These are phyloP conservation scores for Venustaconcha ellipsiformis DNA, from an alignment of 1,140 invertebrate genomes.

Conservation along the genomic window DNA sequence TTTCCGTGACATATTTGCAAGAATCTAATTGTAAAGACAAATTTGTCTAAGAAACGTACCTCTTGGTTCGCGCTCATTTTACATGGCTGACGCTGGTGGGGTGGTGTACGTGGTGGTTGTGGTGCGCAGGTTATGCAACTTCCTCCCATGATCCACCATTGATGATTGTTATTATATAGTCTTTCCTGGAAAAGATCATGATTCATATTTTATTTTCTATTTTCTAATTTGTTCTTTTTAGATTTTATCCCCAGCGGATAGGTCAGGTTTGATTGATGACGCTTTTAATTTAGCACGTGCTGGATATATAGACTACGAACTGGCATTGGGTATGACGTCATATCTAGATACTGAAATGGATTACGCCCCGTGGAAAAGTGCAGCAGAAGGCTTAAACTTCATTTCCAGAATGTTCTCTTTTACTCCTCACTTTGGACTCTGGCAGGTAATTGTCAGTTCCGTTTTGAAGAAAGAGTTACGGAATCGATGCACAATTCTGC, in stretches of 20 bases:
- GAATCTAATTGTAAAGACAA: too few relatives aligned
- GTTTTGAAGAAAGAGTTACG: too few relatives aligned
- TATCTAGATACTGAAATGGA: constrained; percentile 68
- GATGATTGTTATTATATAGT: neutral
- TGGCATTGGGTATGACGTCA: constrained; percentile 64
- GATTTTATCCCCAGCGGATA: constrained; percentile 12
- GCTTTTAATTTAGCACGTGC: constrained; percentile 69
- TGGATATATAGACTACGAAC: constrained; percentile 61
- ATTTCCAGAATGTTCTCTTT: constrained; percentile 75
- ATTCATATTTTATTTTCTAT: neutral
- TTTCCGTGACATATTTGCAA: too few relatives aligned
- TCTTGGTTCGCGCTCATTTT: too few relatives aligned
- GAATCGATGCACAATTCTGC: too few relatives aligned
- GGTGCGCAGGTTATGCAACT: too few relatives aligned
- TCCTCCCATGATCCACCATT: neutral
- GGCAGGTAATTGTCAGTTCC: constrained; percentile 71
- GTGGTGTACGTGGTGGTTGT: too few relatives aligned
- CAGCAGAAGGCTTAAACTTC: constrained; percentile 52
- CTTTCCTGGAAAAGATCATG: neutral
- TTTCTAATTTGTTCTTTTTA: neutral
- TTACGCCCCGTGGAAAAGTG: constrained; percentile 70
- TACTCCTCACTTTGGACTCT: constrained; percentile 73
- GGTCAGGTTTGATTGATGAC: constrained; percentile 66
- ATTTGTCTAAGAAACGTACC: too few relatives aligned
- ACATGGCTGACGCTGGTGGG: too few relatives aligned